A percentile compares a stretch with the other conserved stretches of the same genome.
These are phyloP conservation scores for Hemicentrotus pulcherrimus DNA, from an alignment of 35 echinoderm and acorn worm species.

Conservation along the genomic window DNA sequence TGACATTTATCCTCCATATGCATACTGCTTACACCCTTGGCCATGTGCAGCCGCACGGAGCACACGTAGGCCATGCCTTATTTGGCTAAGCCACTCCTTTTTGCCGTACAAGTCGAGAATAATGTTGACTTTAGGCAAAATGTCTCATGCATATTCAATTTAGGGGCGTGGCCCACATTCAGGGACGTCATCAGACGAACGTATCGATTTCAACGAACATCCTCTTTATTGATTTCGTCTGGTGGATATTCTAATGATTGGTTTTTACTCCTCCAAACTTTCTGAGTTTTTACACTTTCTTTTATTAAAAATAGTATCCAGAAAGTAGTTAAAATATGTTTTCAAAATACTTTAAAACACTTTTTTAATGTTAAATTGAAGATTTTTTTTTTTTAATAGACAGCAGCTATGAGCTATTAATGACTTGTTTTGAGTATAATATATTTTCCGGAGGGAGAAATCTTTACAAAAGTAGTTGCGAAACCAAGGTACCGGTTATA, in stretches of 20 bases:
- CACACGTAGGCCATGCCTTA: conserved; percentile 81
- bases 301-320: too few relatives aligned
- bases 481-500: conserved; percentile 45
- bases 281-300: not conserved
- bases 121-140: not conserved
- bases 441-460: not conserved
- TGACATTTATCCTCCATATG: not conserved
- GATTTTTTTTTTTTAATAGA: too few relatives aligned
- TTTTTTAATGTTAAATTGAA: too few relatives aligned
- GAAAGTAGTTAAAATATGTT: too few relatives aligned
- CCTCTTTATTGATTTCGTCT: not conserved
- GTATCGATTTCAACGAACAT: not conserved
- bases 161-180: not conserved
- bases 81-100: conserved; percentile 69
- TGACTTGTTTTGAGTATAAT: too few relatives aligned
- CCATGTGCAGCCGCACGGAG: conserved; percentile 58
- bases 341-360: too few relatives aligned
- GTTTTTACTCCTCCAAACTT: not conserved
- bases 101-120: conserved; percentile 24
- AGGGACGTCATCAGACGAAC: not conserved
- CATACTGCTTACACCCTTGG: not conserved
- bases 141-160: conserved; percentile 19
- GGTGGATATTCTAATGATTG: not conserved
- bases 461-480: not conserved
- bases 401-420: too few relatives aligned